phyloP scores from a whole-genome alignment of 2,888 invertebrate species.

The Notodonta ziczac region DNA sequence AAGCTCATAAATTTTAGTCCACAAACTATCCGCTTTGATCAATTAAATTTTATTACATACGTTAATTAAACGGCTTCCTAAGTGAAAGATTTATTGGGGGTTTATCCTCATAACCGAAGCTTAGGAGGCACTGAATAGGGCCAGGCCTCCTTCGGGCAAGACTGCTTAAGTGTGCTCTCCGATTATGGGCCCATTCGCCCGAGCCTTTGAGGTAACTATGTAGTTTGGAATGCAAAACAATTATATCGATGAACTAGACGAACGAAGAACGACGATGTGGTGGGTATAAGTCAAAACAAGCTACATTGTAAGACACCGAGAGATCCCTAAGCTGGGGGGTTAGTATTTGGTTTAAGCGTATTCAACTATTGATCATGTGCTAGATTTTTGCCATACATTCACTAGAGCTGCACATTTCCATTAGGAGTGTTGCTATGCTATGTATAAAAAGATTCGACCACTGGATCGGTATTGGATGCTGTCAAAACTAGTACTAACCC shows the following conservation, averaged over 20 bases:
- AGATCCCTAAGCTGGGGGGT: too few relatives aligned
- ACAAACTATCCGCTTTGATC: conserved; percentile 74
- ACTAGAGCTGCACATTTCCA: too few relatives aligned
- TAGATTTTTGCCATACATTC: too few relatives aligned
- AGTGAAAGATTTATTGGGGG: conserved; percentile 82
- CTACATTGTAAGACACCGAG: too few relatives aligned
- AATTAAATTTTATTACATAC: conserved; percentile 80
- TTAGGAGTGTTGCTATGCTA: too few relatives aligned
- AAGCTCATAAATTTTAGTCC: conserved; percentile 53
- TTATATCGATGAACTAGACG: conserved; percentile 16
- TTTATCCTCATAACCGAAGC: conserved; percentile 81
- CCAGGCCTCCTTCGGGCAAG: conserved; percentile 48
- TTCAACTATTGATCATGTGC: too few relatives aligned
- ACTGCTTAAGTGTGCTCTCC: conserved; percentile 45
- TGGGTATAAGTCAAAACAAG: too few relatives aligned
- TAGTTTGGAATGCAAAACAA: conserved; percentile 35
- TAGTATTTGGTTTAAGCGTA: too few relatives aligned
- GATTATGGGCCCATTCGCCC: conserved; percentile 53
- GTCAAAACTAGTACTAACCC: too few relatives aligned
- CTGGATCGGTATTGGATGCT: too few relatives aligned
- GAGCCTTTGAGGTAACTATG: conserved; percentile 29
- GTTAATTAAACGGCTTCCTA: conserved; percentile 77
- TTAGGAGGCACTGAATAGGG: conserved; percentile 71
- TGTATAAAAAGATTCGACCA: too few relatives aligned
- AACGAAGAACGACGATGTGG: too few relatives aligned